Conservation (phyloP, 2,113 vertebrate genomes). For the Erythrolamprus reginae region DNA sequence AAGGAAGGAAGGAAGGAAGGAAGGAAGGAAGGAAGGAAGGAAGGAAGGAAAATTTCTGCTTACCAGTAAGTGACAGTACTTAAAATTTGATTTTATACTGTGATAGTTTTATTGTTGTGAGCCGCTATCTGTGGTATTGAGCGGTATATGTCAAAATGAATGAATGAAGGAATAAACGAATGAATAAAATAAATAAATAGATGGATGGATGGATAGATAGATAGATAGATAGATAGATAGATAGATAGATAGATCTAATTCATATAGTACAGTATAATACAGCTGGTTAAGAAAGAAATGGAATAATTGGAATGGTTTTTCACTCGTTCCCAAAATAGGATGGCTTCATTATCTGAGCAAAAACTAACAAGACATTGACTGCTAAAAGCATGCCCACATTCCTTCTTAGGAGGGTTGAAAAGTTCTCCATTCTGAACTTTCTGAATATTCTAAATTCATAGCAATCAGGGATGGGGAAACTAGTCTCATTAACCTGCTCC, state of each 20-base stretch:
- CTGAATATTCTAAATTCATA: background rate
- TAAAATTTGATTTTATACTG: too few relatives aligned
- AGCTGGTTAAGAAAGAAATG: background rate
- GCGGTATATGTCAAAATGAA: too few relatives aligned
- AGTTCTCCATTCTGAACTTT: background rate
- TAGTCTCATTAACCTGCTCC: background rate
- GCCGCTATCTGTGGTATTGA: too few relatives aligned
- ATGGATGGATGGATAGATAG: too few relatives aligned
- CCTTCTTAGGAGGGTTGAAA: background rate
- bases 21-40: too few relatives aligned
- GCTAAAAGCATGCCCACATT: background rate
- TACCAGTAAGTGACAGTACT: background rate
- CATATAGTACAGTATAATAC: background rate
- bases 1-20: background rate
- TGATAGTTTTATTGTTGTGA: too few relatives aligned
- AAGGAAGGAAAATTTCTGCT: background rate
- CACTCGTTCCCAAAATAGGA: background rate
- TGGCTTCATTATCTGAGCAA: background rate
- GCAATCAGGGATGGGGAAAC: background rate
- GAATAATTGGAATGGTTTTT: background rate
- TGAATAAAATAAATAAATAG: too few relatives aligned
- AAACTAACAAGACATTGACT: background rate
- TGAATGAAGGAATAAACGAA: too few relatives aligned
- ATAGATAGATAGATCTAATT: too few relatives aligned
- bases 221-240: too few relatives aligned